A percentile compares a stretch with the other conserved stretches of the same genome.
Conservation (phyloP, 2,113 vertebrate species). For the Lagopus leucura region DNA sequence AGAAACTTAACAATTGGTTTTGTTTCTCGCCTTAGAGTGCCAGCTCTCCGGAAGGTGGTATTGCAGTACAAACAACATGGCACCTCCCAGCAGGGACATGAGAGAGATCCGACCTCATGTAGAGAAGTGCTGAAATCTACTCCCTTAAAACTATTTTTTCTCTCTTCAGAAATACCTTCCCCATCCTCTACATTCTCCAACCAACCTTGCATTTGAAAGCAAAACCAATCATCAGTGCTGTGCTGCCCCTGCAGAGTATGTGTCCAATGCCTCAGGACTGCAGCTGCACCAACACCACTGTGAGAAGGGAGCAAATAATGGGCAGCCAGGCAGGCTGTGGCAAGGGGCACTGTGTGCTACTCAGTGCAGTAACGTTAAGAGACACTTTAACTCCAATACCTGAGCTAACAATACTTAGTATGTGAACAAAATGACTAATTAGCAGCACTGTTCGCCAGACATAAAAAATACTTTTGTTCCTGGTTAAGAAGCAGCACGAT, state of each 20-base stretch:
- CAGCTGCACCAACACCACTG: neutral
- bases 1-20: neutral
- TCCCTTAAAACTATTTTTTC: neutral
- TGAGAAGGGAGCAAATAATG: neutral
- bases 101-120: neutral
- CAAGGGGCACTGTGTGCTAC: neutral
- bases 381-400: neutral
- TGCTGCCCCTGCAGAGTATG: neutral
- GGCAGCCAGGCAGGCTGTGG: neutral
- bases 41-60: neutral
- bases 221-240: neutral
- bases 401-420: slow-evolving; percentile 32
- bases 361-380: neutral
- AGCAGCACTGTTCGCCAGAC: slow-evolving; percentile 3
- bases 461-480: neutral
- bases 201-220: neutral
- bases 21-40: neutral
- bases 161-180: neutral
- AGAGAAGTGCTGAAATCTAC: neutral
- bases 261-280: neutral
- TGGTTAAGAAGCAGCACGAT: neutral
- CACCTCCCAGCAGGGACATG: neutral
- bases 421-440: slow-evolving; percentile 46
- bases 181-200: neutral
- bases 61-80: neutral